A percentile compares a stretch with the other conserved stretches of the same genome.
Conservation (phyloP, 2,797 vertebrate genomes). For the Babyrousa celebensis region DNA sequence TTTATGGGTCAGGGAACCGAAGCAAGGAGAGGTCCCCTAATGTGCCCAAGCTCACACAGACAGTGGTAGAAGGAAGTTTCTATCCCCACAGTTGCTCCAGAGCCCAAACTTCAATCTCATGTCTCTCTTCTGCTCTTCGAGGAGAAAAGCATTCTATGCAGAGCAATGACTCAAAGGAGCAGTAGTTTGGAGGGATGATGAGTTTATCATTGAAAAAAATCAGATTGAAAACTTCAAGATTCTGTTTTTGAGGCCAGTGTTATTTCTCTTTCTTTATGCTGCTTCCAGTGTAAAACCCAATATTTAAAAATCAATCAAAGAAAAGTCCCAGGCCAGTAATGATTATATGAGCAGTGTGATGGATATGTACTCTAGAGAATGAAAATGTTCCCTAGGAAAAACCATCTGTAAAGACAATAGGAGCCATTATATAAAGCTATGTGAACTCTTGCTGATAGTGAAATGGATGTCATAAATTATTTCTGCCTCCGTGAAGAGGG, state of each 20-base stretch:
- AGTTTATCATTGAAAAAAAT: background rate
- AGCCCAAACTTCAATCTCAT: accelerated
- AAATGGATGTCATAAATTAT: slow-evolving; percentile 79
- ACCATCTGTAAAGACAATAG: slow-evolving; percentile 77
- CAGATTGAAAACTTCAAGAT: background rate
- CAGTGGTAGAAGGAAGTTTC: background rate
- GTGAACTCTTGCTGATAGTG: slow-evolving; percentile 66
- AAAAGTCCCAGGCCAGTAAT: slow-evolving; percentile 64
- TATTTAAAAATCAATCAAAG: slow-evolving; percentile 79
- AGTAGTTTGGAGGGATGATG: background rate
- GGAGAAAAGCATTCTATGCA: background rate
- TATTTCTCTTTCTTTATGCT: background rate
- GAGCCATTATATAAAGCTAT: slow-evolving; percentile 72
- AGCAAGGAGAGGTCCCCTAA: background rate
- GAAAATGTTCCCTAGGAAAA: slow-evolving; percentile 78
- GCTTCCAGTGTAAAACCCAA: slow-evolving; percentile 63
- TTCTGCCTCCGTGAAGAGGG: slow-evolving; percentile 34
- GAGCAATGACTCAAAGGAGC: background rate
- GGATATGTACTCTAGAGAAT: slow-evolving; percentile 81
- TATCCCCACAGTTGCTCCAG: background rate
- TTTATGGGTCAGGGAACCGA: background rate
- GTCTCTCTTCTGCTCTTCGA: background rate
- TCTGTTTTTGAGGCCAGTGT: background rate
- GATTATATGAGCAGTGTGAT: slow-evolving; percentile 76
- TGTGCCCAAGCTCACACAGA: background rate